phyloP scores from a whole-genome alignment of 2,888 invertebrate species.

The Drosophila ustulata region DNA sequence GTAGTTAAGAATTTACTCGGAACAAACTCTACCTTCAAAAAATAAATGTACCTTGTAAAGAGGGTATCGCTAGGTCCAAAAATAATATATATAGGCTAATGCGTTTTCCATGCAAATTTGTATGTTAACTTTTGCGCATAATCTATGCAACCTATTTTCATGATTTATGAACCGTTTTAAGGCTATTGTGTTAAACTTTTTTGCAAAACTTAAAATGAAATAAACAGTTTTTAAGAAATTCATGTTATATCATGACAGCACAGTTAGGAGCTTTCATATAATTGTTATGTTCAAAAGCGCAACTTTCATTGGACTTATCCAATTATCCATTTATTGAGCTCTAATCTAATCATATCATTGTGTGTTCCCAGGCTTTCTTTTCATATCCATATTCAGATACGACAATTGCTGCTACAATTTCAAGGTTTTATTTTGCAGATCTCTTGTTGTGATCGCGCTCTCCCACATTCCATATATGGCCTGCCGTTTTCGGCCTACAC shows the following conservation, averaged over 20 bases:
- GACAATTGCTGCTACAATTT: constrained; percentile 21
- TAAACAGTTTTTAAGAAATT: constrained; percentile 4
- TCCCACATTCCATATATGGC: constrained; percentile 23
- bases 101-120: constrained; percentile 30
- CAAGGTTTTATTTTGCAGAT: constrained; percentile 14
- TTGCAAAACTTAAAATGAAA: constrained; percentile 6
- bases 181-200: constrained; percentile 20
- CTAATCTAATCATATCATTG: constrained; percentile 20
- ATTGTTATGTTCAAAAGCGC: neutral
- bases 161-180: constrained; percentile 22
- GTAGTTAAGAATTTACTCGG: neutral
- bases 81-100: constrained; percentile 12
- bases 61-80: neutral
- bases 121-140: constrained; percentile 17
- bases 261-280: constrained; percentile 1
- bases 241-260: constrained; percentile 1
- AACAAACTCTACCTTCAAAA: neutral
- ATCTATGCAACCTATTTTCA: constrained; percentile 32
- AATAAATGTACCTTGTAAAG: neutral
- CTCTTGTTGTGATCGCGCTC: constrained; percentile 2
- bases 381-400: constrained; percentile 20
- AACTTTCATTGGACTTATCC: constrained; percentile 6
- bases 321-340: constrained; percentile 21
- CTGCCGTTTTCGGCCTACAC: constrained; percentile 44
- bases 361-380: constrained; percentile 30